A percentile compares a stretch with the other conserved stretches of the same genome.
Evolutionary conservation across 1,140 invertebrate genomes (phyloP).

Genomic region (Trichonephila clavipes): DNA sequence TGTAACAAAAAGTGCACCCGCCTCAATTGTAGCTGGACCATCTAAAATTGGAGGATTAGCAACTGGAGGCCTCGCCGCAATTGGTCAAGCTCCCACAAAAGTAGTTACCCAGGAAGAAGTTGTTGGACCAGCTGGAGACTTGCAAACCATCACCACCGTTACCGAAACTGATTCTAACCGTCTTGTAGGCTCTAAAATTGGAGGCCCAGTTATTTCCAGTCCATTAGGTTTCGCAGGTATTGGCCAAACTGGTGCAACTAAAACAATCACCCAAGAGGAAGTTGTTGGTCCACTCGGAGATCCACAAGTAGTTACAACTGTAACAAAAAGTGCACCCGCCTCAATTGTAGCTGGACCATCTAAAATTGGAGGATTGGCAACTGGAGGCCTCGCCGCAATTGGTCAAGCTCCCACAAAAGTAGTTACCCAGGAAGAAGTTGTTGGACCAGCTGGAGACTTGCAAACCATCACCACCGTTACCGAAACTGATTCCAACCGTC

Average conservation of each 20-base stretch:
- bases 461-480: slow-evolving; percentile 51
- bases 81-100: slow-evolving; percentile 11
- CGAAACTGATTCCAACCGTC: slow-evolving; percentile 9
- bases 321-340: slow-evolving; percentile 20
- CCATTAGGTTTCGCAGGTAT: background rate
- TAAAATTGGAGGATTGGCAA: slow-evolving; percentile 59
- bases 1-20: slow-evolving; percentile 34
- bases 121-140: slow-evolving; percentile 50
- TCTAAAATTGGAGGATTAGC: slow-evolving; percentile 66
- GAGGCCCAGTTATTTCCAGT: background rate
- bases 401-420: slow-evolving; percentile 27
- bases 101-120: slow-evolving; percentile 60
- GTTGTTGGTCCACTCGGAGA: slow-evolving; percentile 55
- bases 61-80: slow-evolving; percentile 16
- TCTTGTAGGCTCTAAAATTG: slow-evolving; percentile 24
- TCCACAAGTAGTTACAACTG: slow-evolving; percentile 57
- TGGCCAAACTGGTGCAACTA: slow-evolving; percentile 1
- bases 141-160: slow-evolving; percentile 40
- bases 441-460: slow-evolving; percentile 42
- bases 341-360: background rate
- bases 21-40: background rate
- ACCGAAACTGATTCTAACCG: slow-evolving; percentile 20
- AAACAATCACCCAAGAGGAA: slow-evolving; percentile 60
- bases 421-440: slow-evolving; percentile 52
- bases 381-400: slow-evolving; percentile 44